Evolutionary conservation across 2,888 invertebrate species (phyloP).

Genomic region (Polydrusus tereticollis): DNA sequence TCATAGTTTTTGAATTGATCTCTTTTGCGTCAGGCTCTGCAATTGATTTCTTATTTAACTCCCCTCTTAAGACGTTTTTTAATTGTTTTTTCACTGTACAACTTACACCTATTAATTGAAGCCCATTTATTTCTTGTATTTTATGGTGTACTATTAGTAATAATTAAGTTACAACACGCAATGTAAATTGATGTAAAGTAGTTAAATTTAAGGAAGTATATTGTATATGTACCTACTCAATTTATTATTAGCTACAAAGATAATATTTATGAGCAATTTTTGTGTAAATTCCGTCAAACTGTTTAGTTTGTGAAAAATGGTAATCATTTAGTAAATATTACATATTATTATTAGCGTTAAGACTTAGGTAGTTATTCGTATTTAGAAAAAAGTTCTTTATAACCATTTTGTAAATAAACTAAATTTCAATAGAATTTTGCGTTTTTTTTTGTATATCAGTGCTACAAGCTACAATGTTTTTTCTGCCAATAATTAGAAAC

Average conservation of each 20-base stretch:
- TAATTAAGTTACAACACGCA: not conserved
- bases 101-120: too few species aligned
- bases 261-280: not conserved
- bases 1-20: too few species aligned
- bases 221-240: not conserved
- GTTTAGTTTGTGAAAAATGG: conserved; percentile 8
- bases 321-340: not conserved
- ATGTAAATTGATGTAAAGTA: conserved; percentile 11
- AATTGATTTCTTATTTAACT: too few species aligned
- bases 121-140: too few species aligned
- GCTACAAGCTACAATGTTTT: not conserved
- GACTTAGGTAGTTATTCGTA: not conserved
- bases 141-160: not conserved
- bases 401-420: conserved; percentile 32
- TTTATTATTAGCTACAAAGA: too few species aligned
- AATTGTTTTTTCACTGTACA: too few species aligned
- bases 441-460: not conserved
- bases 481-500: too few species aligned
- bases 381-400: conserved; percentile 20
- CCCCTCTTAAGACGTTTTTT: too few species aligned
- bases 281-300: not conserved
- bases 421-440: conserved; percentile 18
- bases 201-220: not conserved
- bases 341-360: conserved; percentile 30
- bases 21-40: too few species aligned